Conservation (phyloP, 2,113 vertebrate species). For the Empidonax traillii region DNA sequence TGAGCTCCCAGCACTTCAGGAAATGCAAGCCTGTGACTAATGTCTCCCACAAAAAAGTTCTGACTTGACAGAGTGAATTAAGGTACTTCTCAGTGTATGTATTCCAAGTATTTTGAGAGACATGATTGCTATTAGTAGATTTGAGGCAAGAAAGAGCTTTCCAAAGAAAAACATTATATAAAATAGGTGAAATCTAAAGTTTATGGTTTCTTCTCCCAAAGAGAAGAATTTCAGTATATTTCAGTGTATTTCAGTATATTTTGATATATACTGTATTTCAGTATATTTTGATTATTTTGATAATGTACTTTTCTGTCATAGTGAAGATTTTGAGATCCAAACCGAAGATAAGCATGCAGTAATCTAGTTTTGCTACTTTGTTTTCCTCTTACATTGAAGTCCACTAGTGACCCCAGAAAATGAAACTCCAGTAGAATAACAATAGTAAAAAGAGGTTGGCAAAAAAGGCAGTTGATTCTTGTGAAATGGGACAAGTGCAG, state of each 20-base stretch:
- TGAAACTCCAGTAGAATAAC: not conserved
- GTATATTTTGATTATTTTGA: not conserved
- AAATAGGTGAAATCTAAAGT: not conserved
- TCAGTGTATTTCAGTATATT: too few species aligned
- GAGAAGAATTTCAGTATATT: not conserved
- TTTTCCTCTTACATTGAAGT: not conserved
- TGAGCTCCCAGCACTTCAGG: not conserved
- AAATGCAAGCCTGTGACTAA: not conserved
- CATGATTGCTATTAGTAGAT: not conserved
- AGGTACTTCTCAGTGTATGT: not conserved
- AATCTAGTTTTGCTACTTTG: not conserved
- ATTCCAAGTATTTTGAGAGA: not conserved
- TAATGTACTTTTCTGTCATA: not conserved
- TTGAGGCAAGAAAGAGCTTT: not conserved
- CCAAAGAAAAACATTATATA: not conserved
- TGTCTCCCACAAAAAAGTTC: not conserved
- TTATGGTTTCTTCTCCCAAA: not conserved
- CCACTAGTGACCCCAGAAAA: not conserved
- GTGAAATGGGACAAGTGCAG: not conserved
- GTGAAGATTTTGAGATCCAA: not conserved
- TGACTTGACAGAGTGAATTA: not conserved
- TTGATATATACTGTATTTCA: too few species aligned
- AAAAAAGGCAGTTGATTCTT: not conserved
- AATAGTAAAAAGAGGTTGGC: not conserved
- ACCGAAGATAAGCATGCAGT: not conserved